Percentiles rank a stretch among this genome's conserved stretches.
phyloP scores from a whole-genome alignment of 1,140 invertebrate genomes.

The Drosophila equinoxialis region DNA sequence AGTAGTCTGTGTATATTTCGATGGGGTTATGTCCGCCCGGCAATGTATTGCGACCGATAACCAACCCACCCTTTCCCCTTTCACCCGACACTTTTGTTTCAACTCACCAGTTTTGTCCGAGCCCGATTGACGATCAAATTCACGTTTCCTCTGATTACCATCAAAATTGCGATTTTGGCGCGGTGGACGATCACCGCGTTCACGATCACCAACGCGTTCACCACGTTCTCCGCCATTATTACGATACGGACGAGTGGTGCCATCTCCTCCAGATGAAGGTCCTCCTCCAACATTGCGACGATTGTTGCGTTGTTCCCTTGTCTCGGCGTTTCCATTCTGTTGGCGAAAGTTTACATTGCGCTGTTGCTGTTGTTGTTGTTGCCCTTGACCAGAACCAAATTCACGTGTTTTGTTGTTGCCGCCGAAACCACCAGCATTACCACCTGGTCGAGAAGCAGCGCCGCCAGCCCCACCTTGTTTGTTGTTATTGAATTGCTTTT shows the following conservation, averaged over 20 bases:
- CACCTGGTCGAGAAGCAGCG: constrained; percentile 49
- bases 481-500: constrained; percentile 53
- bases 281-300: constrained; percentile 85
- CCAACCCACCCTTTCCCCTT: background rate
- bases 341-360: constrained; percentile 80
- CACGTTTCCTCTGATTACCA: constrained; percentile 89
- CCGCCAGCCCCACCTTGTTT: constrained; percentile 68
- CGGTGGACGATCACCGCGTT: constrained; percentile 75
- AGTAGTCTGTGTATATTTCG: constrained; percentile 12
- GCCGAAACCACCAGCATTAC: constrained; percentile 49
- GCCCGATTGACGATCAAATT: constrained; percentile 97
- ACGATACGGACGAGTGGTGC: constrained; percentile 83
- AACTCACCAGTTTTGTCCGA: constrained; percentile 94
- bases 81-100: background rate
- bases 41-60: no score
- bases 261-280: constrained; percentile 83
- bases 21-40: constrained; percentile 30
- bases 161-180: constrained; percentile 85
- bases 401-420: constrained; percentile 65
- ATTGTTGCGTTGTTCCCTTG: constrained; percentile 89
- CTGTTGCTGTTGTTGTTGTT: constrained; percentile 47
- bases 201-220: constrained; percentile 40
- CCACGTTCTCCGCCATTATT: constrained; percentile 30
- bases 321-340: constrained; percentile 84
- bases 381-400: constrained; percentile 74